Percentiles rank a stretch among this genome's conserved stretches.
phyloP scores from a whole-genome alignment of 2,888 invertebrate species.

The Mechanitis messenoides region DNA sequence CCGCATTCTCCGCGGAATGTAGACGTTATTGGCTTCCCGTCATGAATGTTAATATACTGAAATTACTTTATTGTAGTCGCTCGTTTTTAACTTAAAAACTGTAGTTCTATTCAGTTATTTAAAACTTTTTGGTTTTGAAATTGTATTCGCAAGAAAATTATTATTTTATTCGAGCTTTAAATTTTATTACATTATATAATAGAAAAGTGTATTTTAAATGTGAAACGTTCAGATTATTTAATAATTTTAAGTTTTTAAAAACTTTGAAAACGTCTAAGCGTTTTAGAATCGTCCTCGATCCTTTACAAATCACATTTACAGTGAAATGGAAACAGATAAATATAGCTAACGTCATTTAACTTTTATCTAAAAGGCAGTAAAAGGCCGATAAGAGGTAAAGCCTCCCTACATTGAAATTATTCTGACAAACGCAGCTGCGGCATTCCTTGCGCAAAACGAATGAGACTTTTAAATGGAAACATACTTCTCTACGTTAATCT shows the following conservation, averaged over 20 bases:
- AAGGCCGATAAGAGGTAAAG: slow-evolving; percentile 22
- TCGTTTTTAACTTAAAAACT: slow-evolving; percentile 2
- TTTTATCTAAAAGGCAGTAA: slow-evolving; percentile 22
- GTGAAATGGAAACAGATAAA: neutral
- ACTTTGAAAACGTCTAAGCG: neutral
- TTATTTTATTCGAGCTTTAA: too few relatives aligned
- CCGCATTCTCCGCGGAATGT: slow-evolving; percentile 20
- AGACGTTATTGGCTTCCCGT: slow-evolving; percentile 25
- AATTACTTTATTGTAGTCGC: neutral
- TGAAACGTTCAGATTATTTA: too few relatives aligned
- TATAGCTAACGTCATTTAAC: slow-evolving; percentile 15
- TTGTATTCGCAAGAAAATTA: too few relatives aligned
- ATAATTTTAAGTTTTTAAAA: too few relatives aligned
- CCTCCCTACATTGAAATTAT: slow-evolving; percentile 34
- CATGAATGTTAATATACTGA: slow-evolving; percentile 25
- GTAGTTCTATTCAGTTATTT: neutral
- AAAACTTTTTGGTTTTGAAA: neutral
- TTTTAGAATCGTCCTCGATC: neutral
- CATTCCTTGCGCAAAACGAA: slow-evolving; percentile 33
- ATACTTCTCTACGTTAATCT: slow-evolving; percentile 60
- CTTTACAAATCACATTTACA: slow-evolving; percentile 14
- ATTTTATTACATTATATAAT: too few relatives aligned
- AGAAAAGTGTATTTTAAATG: too few relatives aligned
- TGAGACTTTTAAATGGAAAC: slow-evolving; percentile 62
- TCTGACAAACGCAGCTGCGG: slow-evolving; percentile 53